These are phyloP conservation scores for Eupsilia transversa DNA, from an alignment of 2,888 invertebrate species.

Conservation along the genomic window DNA sequence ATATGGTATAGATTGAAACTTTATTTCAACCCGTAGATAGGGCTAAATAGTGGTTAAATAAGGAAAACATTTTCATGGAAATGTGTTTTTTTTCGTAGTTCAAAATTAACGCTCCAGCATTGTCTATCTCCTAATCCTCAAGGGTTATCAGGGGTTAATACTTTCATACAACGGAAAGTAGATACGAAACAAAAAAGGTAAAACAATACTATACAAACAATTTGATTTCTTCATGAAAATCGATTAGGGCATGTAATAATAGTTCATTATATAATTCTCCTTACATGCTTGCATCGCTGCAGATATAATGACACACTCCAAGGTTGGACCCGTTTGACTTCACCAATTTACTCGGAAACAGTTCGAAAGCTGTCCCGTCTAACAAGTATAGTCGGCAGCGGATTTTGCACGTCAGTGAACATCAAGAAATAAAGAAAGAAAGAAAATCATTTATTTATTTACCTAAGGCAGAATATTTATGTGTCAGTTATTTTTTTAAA, in stretches of 20 bases:
- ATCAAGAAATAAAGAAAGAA: conserved; percentile 7
- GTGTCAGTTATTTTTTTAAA: no score
- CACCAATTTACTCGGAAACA: conserved; percentile 69
- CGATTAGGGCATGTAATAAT: conserved; percentile 23
- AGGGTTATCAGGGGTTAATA: not conserved
- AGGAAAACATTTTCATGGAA: no score
- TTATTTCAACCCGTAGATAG: not conserved
- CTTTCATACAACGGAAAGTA: not conserved
- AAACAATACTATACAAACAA: conserved; percentile 5
- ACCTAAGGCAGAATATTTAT: no score
- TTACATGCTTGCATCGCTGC: conserved; percentile 30
- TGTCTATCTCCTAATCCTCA: no score
- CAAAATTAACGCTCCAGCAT: not conserved
- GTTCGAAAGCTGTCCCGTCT: conserved; percentile 70
- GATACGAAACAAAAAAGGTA: not conserved
- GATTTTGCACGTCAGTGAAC: conserved; percentile 1
- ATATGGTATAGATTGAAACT: not conserved
- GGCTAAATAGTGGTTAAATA: not conserved
- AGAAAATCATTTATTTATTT: not conserved
- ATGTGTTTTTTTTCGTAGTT: no score
- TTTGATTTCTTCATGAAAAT: conserved; percentile 16
- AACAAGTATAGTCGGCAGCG: conserved; percentile 64
- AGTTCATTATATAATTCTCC: conserved; percentile 43
- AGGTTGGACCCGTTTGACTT: conserved; percentile 61
- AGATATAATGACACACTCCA: conserved; percentile 54